These are phyloP conservation scores for Pocillopora verrucosa DNA, from an alignment of 64 coral and sea anemone species.

Conservation along the genomic window DNA sequence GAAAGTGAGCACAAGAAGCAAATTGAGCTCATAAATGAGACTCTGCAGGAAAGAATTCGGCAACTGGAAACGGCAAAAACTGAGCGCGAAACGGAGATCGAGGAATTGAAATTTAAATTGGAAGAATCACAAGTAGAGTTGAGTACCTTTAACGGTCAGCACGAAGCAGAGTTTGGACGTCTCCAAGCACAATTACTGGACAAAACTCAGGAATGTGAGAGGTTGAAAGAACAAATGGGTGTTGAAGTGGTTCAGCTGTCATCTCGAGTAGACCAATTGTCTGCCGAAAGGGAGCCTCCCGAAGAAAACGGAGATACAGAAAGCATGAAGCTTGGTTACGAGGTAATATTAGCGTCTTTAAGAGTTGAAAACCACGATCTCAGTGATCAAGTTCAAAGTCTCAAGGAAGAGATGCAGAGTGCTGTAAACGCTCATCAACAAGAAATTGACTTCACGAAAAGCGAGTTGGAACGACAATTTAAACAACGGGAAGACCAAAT, in stretches of 20 bases:
- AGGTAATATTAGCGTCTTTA: slow-evolving; percentile 63
- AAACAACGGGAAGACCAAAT: slow-evolving; percentile 59
- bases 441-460: slow-evolving; percentile 59
- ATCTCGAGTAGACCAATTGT: slow-evolving; percentile 40
- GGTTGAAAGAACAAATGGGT: slow-evolving; percentile 28
- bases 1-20: slow-evolving; percentile 72
- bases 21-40: slow-evolving; percentile 52
- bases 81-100: slow-evolving; percentile 33
- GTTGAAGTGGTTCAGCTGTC: slow-evolving; percentile 45
- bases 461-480: slow-evolving; percentile 67
- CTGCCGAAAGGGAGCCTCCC: not conserved
- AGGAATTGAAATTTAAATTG: slow-evolving; percentile 49
- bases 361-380: slow-evolving; percentile 78
- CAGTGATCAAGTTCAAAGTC: slow-evolving; percentile 55
- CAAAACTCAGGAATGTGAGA: slow-evolving; percentile 57
- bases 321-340: slow-evolving; percentile 29
- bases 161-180: slow-evolving; percentile 31
- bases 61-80: slow-evolving; percentile 53
- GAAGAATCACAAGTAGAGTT: slow-evolving; percentile 59
- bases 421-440: slow-evolving; percentile 56
- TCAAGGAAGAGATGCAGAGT: slow-evolving; percentile 66
- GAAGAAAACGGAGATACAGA: not conserved
- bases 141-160: slow-evolving; percentile 17
- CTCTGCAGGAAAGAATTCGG: slow-evolving; percentile 61
- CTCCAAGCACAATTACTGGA: slow-evolving; percentile 48